Conservation (phyloP, 2,797 vertebrate species). For the Pyrocephalus nanus region DNA sequence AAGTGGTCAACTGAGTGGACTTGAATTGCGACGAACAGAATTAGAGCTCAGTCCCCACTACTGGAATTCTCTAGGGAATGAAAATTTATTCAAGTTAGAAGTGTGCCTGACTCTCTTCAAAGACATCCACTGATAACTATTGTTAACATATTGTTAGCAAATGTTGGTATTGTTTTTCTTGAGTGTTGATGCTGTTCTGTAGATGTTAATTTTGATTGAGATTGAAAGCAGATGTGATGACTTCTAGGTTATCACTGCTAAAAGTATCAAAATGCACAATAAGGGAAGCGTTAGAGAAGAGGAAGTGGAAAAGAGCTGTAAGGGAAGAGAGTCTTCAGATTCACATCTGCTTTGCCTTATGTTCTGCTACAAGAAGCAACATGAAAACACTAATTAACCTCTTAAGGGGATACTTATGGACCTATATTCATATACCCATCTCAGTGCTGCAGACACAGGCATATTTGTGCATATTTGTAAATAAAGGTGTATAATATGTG, state of each 20-base stretch:
- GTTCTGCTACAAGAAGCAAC: neutral
- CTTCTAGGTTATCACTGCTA: neutral
- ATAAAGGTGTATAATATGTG: neutral
- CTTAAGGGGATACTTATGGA: neutral
- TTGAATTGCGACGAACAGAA: neutral
- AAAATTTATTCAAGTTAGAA: neutral
- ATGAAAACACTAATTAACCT: neutral
- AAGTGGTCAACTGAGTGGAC: neutral
- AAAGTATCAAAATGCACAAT: neutral
- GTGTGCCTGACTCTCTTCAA: neutral
- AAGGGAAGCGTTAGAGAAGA: neutral
- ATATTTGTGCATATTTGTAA: neutral
- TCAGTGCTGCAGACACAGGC: neutral
- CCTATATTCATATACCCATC: neutral
- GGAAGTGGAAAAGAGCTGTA: neutral
- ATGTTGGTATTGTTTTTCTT: neutral
- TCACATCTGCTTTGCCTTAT: conserved; percentile 17
- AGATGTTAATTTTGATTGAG: neutral
- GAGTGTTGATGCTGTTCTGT: neutral
- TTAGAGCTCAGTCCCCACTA: neutral
- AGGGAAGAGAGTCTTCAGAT: neutral
- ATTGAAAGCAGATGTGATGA: neutral
- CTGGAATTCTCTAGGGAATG: neutral
- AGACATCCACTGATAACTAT: neutral
- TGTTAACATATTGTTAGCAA: rapidly evolving